phyloP scores from a whole-genome alignment of 2,797 vertebrate species.

The Malurus splendens region DNA sequence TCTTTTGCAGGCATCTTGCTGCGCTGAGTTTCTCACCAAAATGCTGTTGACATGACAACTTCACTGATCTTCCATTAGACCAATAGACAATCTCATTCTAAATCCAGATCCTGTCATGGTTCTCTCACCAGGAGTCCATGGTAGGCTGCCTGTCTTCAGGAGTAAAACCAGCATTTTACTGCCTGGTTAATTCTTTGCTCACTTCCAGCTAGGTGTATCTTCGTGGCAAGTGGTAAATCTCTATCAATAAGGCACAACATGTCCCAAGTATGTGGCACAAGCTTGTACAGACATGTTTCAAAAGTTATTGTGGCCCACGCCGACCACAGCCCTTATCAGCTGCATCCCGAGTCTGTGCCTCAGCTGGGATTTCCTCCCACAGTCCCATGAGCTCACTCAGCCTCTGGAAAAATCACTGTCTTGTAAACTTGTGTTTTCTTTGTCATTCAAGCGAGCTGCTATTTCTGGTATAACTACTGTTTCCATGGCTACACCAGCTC shows the following conservation, averaged over 20 bases:
- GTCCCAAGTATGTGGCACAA: neutral
- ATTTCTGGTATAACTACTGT: slow-evolving; percentile 45
- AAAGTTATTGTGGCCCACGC: neutral
- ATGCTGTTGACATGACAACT: neutral
- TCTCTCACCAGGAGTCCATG: neutral
- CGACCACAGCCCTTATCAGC: neutral
- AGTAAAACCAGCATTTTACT: neutral
- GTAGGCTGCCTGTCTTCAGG: neutral
- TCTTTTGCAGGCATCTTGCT: neutral
- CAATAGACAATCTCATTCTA: neutral
- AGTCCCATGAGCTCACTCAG: slow-evolving; percentile 2
- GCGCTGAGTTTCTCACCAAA: neutral
- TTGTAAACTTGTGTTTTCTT: slow-evolving; percentile 51
- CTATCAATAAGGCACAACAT: neutral
- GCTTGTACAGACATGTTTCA: neutral
- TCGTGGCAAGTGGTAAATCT: neutral
- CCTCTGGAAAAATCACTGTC: slow-evolving; percentile 24
- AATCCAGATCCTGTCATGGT: neutral
- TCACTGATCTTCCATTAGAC: neutral
- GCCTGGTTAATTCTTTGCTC: neutral
- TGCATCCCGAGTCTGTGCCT: neutral
- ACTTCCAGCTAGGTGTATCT: neutral
- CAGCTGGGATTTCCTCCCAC: slow-evolving; percentile 28
- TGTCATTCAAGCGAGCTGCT: slow-evolving; percentile 30
- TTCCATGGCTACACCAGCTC: slow-evolving; percentile 45